Evolutionary conservation across 2,888 invertebrate genomes (phyloP).

Genomic region (Galerucella nymphaeae): DNA sequence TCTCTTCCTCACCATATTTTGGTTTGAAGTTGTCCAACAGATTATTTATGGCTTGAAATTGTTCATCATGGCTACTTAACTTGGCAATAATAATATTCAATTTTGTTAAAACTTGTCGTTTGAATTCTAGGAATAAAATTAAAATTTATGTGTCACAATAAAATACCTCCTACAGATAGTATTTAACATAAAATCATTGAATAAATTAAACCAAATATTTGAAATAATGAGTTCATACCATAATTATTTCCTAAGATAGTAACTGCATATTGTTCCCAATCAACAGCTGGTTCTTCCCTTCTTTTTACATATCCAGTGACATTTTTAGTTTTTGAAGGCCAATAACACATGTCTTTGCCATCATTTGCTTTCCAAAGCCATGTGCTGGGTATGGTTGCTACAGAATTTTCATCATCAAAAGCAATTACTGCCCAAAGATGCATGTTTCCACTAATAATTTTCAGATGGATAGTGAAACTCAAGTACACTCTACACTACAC

Average conservation of each 20-base stretch:
- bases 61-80: too few relatives aligned
- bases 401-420: slow-evolving; percentile 31
- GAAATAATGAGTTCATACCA: slow-evolving; percentile 28
- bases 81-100: too few relatives aligned
- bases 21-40: too few relatives aligned
- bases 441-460: slow-evolving; percentile 30
- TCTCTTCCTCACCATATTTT: too few relatives aligned
- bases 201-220: slow-evolving; percentile 26
- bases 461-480: slow-evolving; percentile 1
- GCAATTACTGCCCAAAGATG: slow-evolving; percentile 37
- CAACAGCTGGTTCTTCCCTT: slow-evolving; percentile 30
- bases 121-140: too few relatives aligned
- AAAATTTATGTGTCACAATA: too few relatives aligned
- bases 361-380: slow-evolving; percentile 31
- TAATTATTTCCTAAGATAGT: slow-evolving; percentile 35
- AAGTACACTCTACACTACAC: slow-evolving; percentile 23
- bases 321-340: slow-evolving; percentile 36
- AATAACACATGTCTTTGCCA: slow-evolving; percentile 35
- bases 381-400: slow-evolving; percentile 34
- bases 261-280: slow-evolving; percentile 35
- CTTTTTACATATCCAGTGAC: slow-evolving; percentile 33
- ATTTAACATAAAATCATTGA: slow-evolving; percentile 23
- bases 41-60: too few relatives aligned
- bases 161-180: too few relatives aligned
- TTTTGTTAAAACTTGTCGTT: too few relatives aligned